phyloP scores from a whole-genome alignment of 1,140 invertebrate species.

The Anastrepha ludens region DNA sequence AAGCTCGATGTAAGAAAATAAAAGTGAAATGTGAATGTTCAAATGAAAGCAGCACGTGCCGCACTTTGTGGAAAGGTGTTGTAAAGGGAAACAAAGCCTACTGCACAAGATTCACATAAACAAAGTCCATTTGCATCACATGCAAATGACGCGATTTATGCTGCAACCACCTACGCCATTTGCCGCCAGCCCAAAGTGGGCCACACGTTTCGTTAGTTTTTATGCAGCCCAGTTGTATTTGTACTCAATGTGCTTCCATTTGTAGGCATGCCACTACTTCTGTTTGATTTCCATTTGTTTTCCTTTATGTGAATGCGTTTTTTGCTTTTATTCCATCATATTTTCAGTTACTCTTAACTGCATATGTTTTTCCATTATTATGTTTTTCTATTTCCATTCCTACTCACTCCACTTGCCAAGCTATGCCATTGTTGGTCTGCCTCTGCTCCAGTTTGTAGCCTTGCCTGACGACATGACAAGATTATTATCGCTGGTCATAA shows the following conservation, averaged over 20 bases:
- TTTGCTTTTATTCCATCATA: not conserved
- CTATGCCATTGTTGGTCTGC: not conserved
- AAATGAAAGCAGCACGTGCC: not conserved
- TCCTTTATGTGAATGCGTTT: not conserved
- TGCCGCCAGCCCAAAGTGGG: conserved; percentile 2
- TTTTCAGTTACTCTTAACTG: not conserved
- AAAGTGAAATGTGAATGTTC: not conserved
- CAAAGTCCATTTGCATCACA: not conserved
- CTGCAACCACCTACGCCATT: conserved; percentile 24
- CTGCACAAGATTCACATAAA: too few species aligned
- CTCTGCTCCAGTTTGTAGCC: conserved; percentile 13
- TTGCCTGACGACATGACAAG: conserved; percentile 51
- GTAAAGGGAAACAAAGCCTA: too few species aligned
- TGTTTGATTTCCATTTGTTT: conserved; percentile 7
- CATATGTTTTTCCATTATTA: not conserved
- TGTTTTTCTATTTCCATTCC: not conserved
- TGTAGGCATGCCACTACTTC: not conserved
- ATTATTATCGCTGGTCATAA: conserved; percentile 52
- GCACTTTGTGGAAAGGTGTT: too few species aligned
- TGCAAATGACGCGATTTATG: not conserved
- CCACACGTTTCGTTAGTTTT: too few species aligned
- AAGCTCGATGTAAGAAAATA: not conserved
- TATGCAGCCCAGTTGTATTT: not conserved
- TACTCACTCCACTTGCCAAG: not conserved
- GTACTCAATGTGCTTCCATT: not conserved